Percentiles rank a stretch among this genome's conserved stretches.
Evolutionary conservation across 1,140 invertebrate genomes (phyloP).

Genomic region (Tetragonula clypearis): DNA sequence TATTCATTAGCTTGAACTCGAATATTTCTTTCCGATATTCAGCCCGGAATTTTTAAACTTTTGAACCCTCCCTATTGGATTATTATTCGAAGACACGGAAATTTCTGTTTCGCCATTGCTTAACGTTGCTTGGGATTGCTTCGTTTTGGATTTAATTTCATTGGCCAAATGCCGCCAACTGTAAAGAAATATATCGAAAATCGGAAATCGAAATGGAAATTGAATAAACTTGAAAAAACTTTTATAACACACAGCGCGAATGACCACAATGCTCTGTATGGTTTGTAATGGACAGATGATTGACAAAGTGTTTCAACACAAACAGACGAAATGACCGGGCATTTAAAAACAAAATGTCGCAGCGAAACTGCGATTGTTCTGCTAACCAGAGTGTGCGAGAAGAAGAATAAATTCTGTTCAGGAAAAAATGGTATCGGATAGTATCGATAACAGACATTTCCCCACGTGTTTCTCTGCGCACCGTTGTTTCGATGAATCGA

Average conservation of each 20-base stretch:
- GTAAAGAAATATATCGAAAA: too few relatives aligned
- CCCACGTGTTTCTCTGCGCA: background rate
- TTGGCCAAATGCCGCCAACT: too few relatives aligned
- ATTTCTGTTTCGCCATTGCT: too few relatives aligned
- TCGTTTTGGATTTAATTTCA: too few relatives aligned
- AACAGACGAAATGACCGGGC: background rate
- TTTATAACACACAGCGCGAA: too few relatives aligned
- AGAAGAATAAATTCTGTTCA: background rate
- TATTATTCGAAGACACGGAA: too few relatives aligned
- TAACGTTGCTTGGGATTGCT: too few relatives aligned
- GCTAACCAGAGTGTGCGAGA: background rate
- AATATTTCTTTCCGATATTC: background rate
- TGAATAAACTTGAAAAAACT: too few relatives aligned
- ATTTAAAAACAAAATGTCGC: background rate
- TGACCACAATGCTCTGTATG: background rate
- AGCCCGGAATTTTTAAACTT: too few relatives aligned
- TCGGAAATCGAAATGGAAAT: too few relatives aligned
- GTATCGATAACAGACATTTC: background rate
- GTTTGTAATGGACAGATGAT: constrained; percentile 20
- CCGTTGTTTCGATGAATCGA: background rate
- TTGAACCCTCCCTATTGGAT: too few relatives aligned
- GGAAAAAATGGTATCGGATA: background rate
- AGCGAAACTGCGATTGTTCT: background rate
- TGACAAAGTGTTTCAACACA: constrained; percentile 32
- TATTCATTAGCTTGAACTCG: background rate